A percentile compares a stretch with the other conserved stretches of the same genome.
phyloP scores from a whole-genome alignment of 1,140 invertebrate species.

The Drosophila murphyi region DNA sequence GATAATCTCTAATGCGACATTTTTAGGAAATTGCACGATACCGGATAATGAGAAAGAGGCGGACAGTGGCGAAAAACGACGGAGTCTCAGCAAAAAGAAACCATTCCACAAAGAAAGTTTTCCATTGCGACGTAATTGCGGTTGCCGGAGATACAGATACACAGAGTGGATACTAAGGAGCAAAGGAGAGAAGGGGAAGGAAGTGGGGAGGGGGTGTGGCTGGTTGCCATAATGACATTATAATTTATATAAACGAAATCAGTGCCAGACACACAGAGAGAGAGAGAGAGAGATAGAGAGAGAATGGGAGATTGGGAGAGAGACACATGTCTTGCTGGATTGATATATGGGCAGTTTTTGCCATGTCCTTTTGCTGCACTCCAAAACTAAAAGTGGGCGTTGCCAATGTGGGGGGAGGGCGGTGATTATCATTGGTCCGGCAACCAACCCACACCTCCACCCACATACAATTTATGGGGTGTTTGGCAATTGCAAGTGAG shows the following conservation, averaged over 20 bases:
- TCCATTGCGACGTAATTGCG: slow-evolving; percentile 66
- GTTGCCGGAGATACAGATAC: slow-evolving; percentile 6
- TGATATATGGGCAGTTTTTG: slow-evolving; percentile 72
- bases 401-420: not conserved
- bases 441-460: slow-evolving; percentile 1
- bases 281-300: slow-evolving; percentile 13
- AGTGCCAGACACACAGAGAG: slow-evolving; percentile 51
- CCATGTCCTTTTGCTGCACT: slow-evolving; percentile 30
- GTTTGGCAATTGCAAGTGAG: slow-evolving; percentile 58
- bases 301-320: slow-evolving; percentile 16
- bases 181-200: slow-evolving; percentile 21
- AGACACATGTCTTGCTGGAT: slow-evolving; percentile 51
- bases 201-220: slow-evolving; percentile 42
- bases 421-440: slow-evolving; percentile 57
- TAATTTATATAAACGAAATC: slow-evolving; percentile 84
- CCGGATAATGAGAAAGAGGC: slow-evolving; percentile 80
- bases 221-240: slow-evolving; percentile 84
- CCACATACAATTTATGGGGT: slow-evolving; percentile 63
- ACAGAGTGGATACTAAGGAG: not conserved
- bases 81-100: not conserved
- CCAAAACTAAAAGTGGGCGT: slow-evolving; percentile 53
- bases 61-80: slow-evolving; percentile 18
- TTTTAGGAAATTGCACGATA: slow-evolving; percentile 82
- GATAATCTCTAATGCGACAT: slow-evolving; percentile 83
- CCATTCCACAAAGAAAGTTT: slow-evolving; percentile 42